Conservation (phyloP, 2,888 invertebrate species). For the Lathronympha strigana region DNA sequence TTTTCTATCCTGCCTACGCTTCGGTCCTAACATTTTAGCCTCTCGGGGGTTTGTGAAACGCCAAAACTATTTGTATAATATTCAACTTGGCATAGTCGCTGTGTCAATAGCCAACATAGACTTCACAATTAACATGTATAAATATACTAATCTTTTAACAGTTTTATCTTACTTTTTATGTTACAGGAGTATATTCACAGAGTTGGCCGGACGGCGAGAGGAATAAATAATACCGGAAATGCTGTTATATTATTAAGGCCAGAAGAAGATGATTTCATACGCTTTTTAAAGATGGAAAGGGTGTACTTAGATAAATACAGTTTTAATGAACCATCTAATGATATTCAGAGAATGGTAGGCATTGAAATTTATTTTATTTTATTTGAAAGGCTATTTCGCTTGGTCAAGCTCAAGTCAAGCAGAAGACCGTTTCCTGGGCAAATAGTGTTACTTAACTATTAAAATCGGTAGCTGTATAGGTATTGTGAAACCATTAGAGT, state of each 20-base stretch:
- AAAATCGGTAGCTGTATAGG: no score
- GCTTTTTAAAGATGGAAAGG: slow-evolving; percentile 94
- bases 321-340: slow-evolving; percentile 62
- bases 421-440: no score
- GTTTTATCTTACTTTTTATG: neutral
- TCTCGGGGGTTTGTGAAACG: no score
- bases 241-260: slow-evolving; percentile 97
- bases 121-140: neutral
- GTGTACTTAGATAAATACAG: slow-evolving; percentile 95
- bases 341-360: slow-evolving; percentile 71
- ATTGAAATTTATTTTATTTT: neutral
- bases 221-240: slow-evolving; percentile 94
- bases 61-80: no score
- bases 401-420: no score
- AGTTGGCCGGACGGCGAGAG: slow-evolving; percentile 98
- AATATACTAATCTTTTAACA: neutral
- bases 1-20: no score
- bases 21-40: no score
- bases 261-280: slow-evolving; percentile 96
- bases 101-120: no score
- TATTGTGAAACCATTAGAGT: no score
- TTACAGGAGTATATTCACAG: slow-evolving; percentile 98
- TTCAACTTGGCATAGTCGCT: no score
- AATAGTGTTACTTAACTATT: no score
- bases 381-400: neutral